Conservation (phyloP, 2,888 invertebrate genomes). For the Diplolepis rosae region DNA sequence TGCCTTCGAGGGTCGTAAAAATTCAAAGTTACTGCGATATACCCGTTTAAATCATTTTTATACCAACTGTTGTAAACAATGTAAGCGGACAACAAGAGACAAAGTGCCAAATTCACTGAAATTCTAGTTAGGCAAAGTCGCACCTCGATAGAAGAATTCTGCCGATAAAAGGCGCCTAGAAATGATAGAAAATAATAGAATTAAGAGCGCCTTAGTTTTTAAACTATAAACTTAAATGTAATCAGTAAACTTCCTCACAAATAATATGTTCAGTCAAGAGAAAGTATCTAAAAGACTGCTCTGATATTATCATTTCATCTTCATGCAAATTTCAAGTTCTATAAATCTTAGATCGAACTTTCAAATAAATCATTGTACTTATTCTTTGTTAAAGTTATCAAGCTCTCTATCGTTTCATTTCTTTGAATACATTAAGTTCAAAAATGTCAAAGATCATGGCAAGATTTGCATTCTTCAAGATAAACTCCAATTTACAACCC, state of each 20-base stretch:
- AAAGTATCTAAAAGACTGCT: slow-evolving; percentile 17
- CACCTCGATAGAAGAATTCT: slow-evolving; percentile 8
- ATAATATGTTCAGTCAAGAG: slow-evolving; percentile 1
- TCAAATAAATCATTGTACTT: slow-evolving; percentile 6
- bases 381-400: neutral
- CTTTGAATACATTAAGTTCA: neutral
- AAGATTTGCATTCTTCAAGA: neutral
- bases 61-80: no score
- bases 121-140: slow-evolving; percentile 6
- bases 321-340: neutral
- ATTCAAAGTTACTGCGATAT: no score
- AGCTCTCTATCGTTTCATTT: slow-evolving; percentile 15
- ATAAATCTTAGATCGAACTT: neutral
- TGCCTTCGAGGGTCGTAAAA: no score
- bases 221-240: slow-evolving; percentile 23
- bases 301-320: slow-evolving; percentile 19
- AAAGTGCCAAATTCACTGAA: slow-evolving; percentile 25
- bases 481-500: neutral
- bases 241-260: slow-evolving; percentile 8
- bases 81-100: slow-evolving; percentile 9
- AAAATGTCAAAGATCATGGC: neutral
- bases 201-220: slow-evolving; percentile 20
- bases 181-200: slow-evolving; percentile 7
- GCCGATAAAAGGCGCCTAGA: neutral
- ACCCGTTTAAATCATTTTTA: no score